phyloP scores from a whole-genome alignment of 53 echinoderm and acorn worm species.

The Temnopleurus reevesii region DNA sequence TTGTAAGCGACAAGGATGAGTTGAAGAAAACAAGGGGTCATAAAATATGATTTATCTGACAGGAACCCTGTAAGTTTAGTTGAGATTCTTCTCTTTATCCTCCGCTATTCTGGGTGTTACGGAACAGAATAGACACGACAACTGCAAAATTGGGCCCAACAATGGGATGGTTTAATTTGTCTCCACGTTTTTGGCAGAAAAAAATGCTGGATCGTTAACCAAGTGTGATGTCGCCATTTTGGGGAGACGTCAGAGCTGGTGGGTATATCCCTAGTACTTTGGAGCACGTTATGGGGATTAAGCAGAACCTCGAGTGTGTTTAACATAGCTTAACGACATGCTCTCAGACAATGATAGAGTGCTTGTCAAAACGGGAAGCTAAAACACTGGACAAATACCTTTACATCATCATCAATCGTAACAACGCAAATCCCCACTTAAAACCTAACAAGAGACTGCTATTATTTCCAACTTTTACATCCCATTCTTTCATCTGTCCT shows the following conservation, averaged over 20 bases:
- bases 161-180: constrained; percentile 43
- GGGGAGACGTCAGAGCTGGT: background rate
- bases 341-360: background rate
- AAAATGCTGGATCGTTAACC: constrained; percentile 6
- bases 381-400: background rate
- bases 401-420: background rate
- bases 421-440: too few relatives aligned
- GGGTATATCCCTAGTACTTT: background rate
- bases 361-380: background rate
- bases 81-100: background rate
- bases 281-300: background rate
- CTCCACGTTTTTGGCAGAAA: background rate
- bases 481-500: too few relatives aligned
- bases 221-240: constrained; percentile 26
- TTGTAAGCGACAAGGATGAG: constrained; percentile 26
- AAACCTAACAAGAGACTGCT: too few relatives aligned
- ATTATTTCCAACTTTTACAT: too few relatives aligned
- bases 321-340: background rate
- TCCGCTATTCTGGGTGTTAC: background rate
- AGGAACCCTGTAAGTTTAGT: background rate
- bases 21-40: constrained; percentile 17
- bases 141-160: background rate
- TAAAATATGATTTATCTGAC: constrained; percentile 52
- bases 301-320: background rate
- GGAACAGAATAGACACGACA: constrained; percentile 10